These are phyloP conservation scores for Ladona fulva DNA, from an alignment of 1,140 invertebrate genomes.

Conservation along the genomic window DNA sequence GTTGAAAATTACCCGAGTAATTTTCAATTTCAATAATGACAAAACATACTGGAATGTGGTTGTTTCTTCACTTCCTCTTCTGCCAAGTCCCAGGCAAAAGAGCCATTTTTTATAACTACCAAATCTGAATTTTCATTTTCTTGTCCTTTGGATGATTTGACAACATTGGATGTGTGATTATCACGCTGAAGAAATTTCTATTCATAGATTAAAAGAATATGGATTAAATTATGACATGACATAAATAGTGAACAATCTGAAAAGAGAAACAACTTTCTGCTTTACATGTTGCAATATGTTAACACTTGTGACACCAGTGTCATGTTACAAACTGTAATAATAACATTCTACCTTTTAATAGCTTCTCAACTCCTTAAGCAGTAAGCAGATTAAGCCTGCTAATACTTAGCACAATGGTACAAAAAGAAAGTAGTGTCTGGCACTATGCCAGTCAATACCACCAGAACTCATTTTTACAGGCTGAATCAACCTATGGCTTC, in stretches of 20 bases:
- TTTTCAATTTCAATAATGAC: slow-evolving; percentile 3
- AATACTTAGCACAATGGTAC: too few species aligned
- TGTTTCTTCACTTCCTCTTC: neutral
- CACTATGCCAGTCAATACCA: too few species aligned
- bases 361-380: too few species aligned
- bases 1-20: neutral
- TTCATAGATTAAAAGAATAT: slow-evolving; percentile 2
- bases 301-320: too few species aligned
- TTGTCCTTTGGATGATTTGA: slow-evolving; percentile 16
- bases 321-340: too few species aligned
- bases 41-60: neutral
- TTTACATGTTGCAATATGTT: too few species aligned
- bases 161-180: slow-evolving; percentile 22
- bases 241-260: neutral
- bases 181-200: slow-evolving; percentile 25
- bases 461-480: too few species aligned
- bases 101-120: slow-evolving; percentile 23
- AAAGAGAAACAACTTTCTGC: too few species aligned
- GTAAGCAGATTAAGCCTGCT: too few species aligned
- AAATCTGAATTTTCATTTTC: slow-evolving; percentile 19
- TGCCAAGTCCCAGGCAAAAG: slow-evolving; percentile 24
- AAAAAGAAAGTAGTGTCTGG: too few species aligned
- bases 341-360: too few species aligned
- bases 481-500: too few species aligned
- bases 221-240: neutral